Conservation (phyloP, 2,888 invertebrate species). For the Scaptomyza caliginosa region DNA sequence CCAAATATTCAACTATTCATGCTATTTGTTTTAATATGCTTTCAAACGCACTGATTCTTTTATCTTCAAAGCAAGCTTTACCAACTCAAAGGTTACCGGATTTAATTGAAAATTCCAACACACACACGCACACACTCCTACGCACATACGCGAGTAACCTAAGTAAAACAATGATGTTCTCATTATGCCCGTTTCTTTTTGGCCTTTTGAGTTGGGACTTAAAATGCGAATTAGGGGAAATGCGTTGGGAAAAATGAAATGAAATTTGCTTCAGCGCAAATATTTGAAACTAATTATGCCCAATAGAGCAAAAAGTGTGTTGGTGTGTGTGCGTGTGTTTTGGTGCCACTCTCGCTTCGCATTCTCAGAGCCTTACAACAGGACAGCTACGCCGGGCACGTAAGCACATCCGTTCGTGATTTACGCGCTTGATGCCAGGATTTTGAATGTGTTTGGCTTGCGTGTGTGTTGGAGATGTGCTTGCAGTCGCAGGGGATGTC, state of each 20-base stretch:
- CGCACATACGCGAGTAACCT: conserved; percentile 10
- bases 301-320: conserved; percentile 64
- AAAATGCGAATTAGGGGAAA: conserved; percentile 56
- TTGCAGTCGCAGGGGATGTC: conserved; percentile 26
- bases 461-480: not conserved
- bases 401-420: conserved; percentile 69
- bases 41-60: not conserved
- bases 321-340: not conserved
- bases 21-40: not conserved
- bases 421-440: conserved; percentile 41
- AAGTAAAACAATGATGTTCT: conserved; percentile 36
- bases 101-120: conserved; percentile 61
- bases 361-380: conserved; percentile 6
- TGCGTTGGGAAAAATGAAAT: conserved; percentile 58
- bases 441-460: conserved; percentile 10
- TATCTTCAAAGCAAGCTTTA: not conserved
- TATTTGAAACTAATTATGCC: conserved; percentile 79
- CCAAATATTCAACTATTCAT: not conserved
- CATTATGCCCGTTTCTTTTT: conserved; percentile 29
- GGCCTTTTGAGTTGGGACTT: conserved; percentile 5
- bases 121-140: conserved; percentile 9
- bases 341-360: conserved; percentile 30
- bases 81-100: conserved; percentile 25
- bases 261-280: conserved; percentile 67
- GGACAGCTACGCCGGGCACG: conserved; percentile 40